Conservation (phyloP, 2,113 vertebrate genomes). For the Anguilla japonica region DNA sequence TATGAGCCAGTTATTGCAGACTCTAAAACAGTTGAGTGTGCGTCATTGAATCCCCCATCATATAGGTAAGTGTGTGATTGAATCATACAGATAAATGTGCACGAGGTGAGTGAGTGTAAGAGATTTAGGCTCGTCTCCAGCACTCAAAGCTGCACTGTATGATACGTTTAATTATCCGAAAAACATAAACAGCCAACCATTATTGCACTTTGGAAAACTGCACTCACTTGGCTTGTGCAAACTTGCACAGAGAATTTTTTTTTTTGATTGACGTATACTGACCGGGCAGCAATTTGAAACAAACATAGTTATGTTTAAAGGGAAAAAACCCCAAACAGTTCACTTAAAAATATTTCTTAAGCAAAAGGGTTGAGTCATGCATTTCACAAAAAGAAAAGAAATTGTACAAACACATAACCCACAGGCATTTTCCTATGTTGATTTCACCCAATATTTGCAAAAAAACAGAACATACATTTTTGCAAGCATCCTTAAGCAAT, state of each 20-base stretch:
- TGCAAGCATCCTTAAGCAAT: neutral
- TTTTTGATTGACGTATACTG: neutral
- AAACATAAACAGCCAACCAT: neutral
- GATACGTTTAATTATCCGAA: neutral
- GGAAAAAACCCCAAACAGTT: neutral
- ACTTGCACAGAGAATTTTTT: neutral
- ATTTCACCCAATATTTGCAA: neutral
- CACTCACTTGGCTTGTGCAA: neutral
- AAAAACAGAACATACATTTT: neutral
- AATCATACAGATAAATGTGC: neutral
- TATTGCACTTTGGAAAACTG: neutral
- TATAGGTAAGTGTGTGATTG: neutral
- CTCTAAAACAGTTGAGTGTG: neutral
- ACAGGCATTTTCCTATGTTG: neutral
- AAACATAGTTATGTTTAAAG: neutral
- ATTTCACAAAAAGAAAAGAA: neutral
- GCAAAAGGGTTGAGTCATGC: neutral
- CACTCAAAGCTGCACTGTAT: neutral
- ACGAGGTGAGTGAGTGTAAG: neutral
- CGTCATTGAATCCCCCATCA: neutral
- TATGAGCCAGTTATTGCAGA: neutral
- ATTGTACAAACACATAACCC: neutral
- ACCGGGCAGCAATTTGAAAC: constrained; percentile 5
- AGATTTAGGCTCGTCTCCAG: neutral
- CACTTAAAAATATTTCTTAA: neutral